Percentiles rank a stretch among this genome's conserved stretches.
phyloP scores from a whole-genome alignment of 2,888 invertebrate genomes.

The Argyresthia albistria region DNA sequence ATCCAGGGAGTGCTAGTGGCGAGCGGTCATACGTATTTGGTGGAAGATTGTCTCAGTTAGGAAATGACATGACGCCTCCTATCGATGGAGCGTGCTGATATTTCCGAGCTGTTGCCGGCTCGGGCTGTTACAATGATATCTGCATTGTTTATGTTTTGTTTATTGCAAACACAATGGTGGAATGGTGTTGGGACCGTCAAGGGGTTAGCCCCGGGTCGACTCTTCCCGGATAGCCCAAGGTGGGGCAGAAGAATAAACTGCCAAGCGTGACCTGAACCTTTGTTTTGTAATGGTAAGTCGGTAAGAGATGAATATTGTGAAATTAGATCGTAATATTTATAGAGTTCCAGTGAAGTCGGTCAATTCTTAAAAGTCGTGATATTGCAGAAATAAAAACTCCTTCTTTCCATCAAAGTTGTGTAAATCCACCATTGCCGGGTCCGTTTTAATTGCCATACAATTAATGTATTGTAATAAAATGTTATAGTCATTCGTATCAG shows the following conservation, averaged over 20 bases:
- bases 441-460: not conserved
- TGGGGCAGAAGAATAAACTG: no score
- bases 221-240: no score
- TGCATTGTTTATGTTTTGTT: slow-evolving; percentile 2
- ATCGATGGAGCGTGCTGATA: slow-evolving; percentile 35
- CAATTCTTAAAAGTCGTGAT: no score
- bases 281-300: no score
- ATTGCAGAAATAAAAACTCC: no score
- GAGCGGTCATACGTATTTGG: slow-evolving; percentile 37
- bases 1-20: not conserved
- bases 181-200: not conserved
- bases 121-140: not conserved
- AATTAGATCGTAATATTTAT: no score
- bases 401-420: no score
- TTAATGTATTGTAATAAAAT: not conserved
- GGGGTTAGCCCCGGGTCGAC: not conserved
- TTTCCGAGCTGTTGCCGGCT: slow-evolving; percentile 14
- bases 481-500: not conserved
- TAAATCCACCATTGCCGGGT: not conserved
- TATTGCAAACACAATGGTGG: not conserved
- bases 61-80: slow-evolving; percentile 38
- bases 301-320: no score
- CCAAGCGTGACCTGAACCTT: no score
- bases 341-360: no score
- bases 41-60: slow-evolving; percentile 31